These are phyloP conservation scores for Leptonema lineaticorne DNA, from an alignment of 1,140 invertebrate genomes.

Conservation along the genomic window DNA sequence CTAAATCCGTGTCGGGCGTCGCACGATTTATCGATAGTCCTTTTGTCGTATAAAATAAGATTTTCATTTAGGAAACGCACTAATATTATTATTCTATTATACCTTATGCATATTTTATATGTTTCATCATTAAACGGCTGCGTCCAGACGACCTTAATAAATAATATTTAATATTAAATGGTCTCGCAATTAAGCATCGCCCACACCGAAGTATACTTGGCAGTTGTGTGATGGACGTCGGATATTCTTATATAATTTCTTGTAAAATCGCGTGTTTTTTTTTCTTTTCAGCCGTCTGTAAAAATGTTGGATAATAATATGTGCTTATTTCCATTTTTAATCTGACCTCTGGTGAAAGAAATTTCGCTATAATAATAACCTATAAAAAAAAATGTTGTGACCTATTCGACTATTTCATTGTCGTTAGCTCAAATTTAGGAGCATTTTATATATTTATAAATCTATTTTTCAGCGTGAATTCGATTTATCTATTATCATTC, in stretches of 20 bases:
- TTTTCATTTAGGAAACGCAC: not conserved
- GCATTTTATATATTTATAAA: no score
- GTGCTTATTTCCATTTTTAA: no score
- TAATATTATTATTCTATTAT: not conserved
- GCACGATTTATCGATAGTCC: no score
- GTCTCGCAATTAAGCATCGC: constrained; percentile 8
- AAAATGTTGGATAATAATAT: no score
- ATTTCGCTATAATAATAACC: no score
- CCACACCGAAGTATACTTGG: constrained; percentile 1
- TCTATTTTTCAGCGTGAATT: no score
- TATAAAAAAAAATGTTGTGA: no score
- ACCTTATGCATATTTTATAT: not conserved
- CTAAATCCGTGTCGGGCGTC: not conserved
- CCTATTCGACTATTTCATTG: no score
- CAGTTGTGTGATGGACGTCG: constrained; percentile 17
- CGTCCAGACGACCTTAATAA: not conserved
- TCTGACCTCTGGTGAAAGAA: no score
- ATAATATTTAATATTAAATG: constrained; percentile 1
- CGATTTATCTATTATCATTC: no score
- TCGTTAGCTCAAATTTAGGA: no score
- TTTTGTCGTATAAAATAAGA: no score
- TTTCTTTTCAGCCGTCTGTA: not conserved
- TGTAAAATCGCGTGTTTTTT: constrained; percentile 2
- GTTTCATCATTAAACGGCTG: not conserved
- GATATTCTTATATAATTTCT: not conserved